phyloP scores from a whole-genome alignment of 53 echinoderm and acorn worm species.

The Crossaster papposus region DNA sequence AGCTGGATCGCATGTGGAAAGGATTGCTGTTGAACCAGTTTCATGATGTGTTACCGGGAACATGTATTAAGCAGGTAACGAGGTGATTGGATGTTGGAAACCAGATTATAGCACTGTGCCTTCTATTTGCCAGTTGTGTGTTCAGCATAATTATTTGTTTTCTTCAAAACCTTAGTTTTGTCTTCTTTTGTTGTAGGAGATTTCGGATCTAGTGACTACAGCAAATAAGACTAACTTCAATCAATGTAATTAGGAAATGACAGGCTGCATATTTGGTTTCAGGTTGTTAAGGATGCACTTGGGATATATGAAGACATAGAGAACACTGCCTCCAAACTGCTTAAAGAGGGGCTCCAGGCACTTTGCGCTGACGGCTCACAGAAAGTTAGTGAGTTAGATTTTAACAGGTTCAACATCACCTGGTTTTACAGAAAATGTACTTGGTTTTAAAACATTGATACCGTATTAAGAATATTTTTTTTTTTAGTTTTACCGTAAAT shows the following conservation, averaged over 20 bases:
- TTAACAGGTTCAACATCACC: not conserved
- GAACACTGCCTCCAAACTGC: constrained; percentile 23
- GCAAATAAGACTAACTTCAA: too few relatives aligned
- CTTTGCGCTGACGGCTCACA: not conserved
- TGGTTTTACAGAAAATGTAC: too few relatives aligned
- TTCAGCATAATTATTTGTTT: too few relatives aligned
- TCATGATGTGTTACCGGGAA: constrained; percentile 92
- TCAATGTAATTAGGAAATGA: not conserved
- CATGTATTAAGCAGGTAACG: constrained; percentile 80
- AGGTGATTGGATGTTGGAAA: not conserved
- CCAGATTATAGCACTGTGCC: too few relatives aligned
- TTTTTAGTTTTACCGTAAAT: not conserved
- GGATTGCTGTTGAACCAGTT: constrained; percentile 89
- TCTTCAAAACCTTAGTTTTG: too few relatives aligned
- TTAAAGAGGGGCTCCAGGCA: constrained; percentile 21
- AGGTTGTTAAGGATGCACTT: constrained; percentile 73
- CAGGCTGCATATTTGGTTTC: not conserved
- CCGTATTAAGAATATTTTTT: too few relatives aligned
- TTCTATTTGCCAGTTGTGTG: too few relatives aligned
- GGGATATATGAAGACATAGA: constrained; percentile 68
- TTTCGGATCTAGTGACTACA: too few relatives aligned
- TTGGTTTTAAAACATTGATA: too few relatives aligned
- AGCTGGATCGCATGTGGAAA: constrained; percentile 73
- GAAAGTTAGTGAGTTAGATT: not conserved
- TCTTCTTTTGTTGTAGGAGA: too few relatives aligned